A percentile compares a stretch with the other conserved stretches of the same genome.
Conservation (phyloP, 2,888 invertebrate species). For the Cosmia pyralina region DNA sequence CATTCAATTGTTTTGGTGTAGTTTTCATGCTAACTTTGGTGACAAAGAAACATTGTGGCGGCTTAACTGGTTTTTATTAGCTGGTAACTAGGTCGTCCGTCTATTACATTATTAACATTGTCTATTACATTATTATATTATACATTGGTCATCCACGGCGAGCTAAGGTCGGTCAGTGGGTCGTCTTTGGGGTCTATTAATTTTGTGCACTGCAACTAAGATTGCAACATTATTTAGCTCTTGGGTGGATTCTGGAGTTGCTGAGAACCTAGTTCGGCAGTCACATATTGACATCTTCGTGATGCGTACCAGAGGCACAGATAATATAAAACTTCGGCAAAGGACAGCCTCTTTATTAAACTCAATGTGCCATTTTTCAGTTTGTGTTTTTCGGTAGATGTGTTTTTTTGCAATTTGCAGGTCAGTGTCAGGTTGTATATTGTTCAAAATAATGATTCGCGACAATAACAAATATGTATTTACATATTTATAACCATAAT, state of each 20-base stretch:
- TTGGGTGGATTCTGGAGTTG: conserved; percentile 4
- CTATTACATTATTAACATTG: not conserved
- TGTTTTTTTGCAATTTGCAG: too few relatives aligned
- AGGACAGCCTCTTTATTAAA: not conserved
- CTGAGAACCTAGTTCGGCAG: not conserved
- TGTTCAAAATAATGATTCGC: too few relatives aligned
- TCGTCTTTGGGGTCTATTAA: too few relatives aligned
- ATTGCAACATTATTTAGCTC: conserved; percentile 34
- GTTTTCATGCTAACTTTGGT: conserved; percentile 55
- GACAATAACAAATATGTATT: too few relatives aligned
- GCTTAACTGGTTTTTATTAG: conserved; percentile 27
- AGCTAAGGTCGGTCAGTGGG: too few relatives aligned
- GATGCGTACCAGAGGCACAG: not conserved
- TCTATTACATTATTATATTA: too few relatives aligned
- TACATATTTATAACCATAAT: too few relatives aligned
- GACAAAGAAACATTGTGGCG: conserved; percentile 35
- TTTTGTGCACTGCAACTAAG: conserved; percentile 17
- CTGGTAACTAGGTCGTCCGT: conserved; percentile 18
- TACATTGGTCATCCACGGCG: conserved; percentile 12
- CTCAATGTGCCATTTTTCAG: not conserved
- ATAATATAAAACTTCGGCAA: not conserved
- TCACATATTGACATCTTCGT: not conserved
- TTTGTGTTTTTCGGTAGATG: not conserved
- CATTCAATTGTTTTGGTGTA: conserved; percentile 57
- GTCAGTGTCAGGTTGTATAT: too few relatives aligned